A percentile compares a stretch with the other conserved stretches of the same genome.
Conservation (phyloP, 2,113 vertebrate genomes). For the Prionailurus bengalensis region DNA sequence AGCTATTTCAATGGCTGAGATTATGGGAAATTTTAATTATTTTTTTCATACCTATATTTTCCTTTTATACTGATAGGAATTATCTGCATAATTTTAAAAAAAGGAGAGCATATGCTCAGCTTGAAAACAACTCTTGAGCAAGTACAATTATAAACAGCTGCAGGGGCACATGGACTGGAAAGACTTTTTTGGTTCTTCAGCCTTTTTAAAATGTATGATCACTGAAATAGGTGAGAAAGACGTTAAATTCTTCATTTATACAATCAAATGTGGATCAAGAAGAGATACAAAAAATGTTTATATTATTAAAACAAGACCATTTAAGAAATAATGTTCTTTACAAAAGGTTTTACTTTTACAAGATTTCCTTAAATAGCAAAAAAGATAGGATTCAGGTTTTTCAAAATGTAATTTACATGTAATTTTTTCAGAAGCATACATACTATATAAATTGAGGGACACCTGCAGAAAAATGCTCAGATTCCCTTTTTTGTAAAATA, state of each 20-base stretch:
- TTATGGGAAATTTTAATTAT: constrained; percentile 36
- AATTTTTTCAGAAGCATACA: not conserved
- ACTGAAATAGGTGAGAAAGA: constrained; percentile 13
- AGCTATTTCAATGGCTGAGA: constrained; percentile 17
- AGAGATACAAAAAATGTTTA: not conserved
- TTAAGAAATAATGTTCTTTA: constrained; percentile 27
- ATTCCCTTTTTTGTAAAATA: not conserved
- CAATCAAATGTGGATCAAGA: constrained; percentile 42
- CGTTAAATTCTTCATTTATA: constrained; percentile 42
- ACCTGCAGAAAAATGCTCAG: not conserved
- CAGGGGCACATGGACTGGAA: not conserved
- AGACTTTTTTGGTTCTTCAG: not conserved
- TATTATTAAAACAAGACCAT: not conserved
- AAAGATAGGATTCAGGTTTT: not conserved
- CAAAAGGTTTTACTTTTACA: constrained; percentile 33
- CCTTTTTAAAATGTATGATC: not conserved
- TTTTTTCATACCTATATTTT: constrained; percentile 3
- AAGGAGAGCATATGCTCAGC: constrained; percentile 19
- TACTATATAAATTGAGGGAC: not conserved
- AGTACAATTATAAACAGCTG: not conserved
- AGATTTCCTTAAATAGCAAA: constrained; percentile 23
- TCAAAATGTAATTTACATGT: not conserved
- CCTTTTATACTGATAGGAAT: not conserved
- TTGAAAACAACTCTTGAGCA: constrained; percentile 11
- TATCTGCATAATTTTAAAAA: constrained; percentile 34